A percentile compares a stretch with the other conserved stretches of the same genome.
phyloP scores from a whole-genome alignment of 1,140 invertebrate genomes.

The Achroia grisella region DNA sequence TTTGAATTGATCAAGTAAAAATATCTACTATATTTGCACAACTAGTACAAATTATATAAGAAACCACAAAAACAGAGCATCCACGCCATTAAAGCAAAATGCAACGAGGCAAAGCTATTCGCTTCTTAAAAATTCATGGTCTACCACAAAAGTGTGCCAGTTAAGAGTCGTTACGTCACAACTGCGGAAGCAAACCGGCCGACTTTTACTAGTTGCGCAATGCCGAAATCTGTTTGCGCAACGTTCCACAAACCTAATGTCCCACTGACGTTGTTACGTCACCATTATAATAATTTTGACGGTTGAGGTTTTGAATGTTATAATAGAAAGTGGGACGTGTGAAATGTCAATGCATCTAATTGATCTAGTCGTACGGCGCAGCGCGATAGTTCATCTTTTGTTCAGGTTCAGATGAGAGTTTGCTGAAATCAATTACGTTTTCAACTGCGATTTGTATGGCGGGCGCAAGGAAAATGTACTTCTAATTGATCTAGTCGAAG shows the following conservation, averaged over 20 bases:
- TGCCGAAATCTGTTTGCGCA: constrained; percentile 44
- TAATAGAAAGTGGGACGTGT: constrained; percentile 55
- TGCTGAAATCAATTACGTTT: too few species aligned
- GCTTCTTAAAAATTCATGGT: constrained; percentile 22
- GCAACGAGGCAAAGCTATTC: too few species aligned
- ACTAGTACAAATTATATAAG: too few species aligned
- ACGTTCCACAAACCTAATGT: constrained; percentile 60
- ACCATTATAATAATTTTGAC: constrained; percentile 40
- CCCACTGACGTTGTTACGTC: constrained; percentile 52
- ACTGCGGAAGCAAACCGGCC: constrained; percentile 47
- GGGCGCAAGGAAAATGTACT: too few species aligned
- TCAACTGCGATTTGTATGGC: too few species aligned
- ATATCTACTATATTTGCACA: too few species aligned
- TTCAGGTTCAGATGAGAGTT: too few species aligned
- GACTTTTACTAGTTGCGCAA: constrained; percentile 62
- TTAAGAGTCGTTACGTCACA: constrained; percentile 45
- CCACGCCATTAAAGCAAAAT: not conserved
- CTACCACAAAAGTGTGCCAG: constrained; percentile 37
- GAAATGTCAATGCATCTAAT: constrained; percentile 27
- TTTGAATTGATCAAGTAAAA: too few species aligned
- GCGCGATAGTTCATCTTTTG: too few species aligned
- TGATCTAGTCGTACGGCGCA: too few species aligned
- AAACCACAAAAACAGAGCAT: too few species aligned
- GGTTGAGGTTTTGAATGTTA: constrained; percentile 57
- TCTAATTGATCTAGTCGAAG: too few species aligned